These are phyloP conservation scores for Orientallactaga sibirica DNA, from an alignment of 2,797 vertebrate species.

Conservation along the genomic window DNA sequence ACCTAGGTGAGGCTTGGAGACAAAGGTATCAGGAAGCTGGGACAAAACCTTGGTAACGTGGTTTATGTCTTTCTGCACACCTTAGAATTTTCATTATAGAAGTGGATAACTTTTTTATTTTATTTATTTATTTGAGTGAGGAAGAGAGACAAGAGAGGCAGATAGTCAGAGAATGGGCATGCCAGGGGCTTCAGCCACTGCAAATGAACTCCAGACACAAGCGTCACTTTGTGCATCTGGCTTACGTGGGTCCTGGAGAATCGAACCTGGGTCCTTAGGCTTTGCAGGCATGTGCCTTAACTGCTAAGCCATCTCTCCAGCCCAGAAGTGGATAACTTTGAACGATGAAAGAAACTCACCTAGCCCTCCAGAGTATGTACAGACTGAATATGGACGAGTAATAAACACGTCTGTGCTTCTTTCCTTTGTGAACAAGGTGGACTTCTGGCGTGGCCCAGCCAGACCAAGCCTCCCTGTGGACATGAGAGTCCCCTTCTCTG, in stretches of 20 bases:
- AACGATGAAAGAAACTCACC: background rate
- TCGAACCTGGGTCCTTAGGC: too few species aligned
- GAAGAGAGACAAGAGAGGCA: too few species aligned
- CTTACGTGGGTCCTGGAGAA: too few species aligned
- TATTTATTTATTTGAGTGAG: too few species aligned
- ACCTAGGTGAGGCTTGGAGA: background rate
- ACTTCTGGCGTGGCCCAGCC: conserved; percentile 86
- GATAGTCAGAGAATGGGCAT: too few species aligned
- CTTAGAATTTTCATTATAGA: background rate
- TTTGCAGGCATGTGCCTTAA: too few species aligned
- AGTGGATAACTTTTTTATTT: background rate
- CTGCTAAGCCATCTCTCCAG: too few species aligned
- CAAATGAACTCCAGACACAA: too few species aligned
- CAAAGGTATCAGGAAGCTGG: background rate
- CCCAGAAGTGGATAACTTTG: background rate
- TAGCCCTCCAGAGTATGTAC: background rate
- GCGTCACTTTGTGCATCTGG: too few species aligned
- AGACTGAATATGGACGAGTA: background rate
- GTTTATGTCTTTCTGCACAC: background rate
- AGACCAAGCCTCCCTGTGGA: conserved; percentile 78
- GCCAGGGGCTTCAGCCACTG: too few species aligned
- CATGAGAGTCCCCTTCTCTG: conserved; percentile 83
- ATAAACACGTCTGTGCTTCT: background rate
- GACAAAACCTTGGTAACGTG: background rate
- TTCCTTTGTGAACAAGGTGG: conserved; percentile 80